These are phyloP conservation scores for Tenebrio molitor DNA, from an alignment of 1,140 invertebrate species.

Conservation along the genomic window DNA sequence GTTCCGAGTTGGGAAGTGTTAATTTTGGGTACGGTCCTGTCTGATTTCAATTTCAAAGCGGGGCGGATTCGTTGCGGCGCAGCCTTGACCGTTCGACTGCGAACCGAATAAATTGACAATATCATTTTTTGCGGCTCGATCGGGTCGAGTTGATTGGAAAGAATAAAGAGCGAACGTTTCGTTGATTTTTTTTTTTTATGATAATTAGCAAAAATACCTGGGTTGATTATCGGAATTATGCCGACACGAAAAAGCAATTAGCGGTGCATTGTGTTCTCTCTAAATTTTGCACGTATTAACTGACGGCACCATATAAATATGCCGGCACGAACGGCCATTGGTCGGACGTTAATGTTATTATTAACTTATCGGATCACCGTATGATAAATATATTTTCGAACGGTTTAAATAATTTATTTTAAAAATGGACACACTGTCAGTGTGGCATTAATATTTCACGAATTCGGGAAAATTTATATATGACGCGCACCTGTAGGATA, in stretches of 20 bases:
- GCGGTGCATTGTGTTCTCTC: conserved; percentile 4
- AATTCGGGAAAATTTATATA: conserved; percentile 16
- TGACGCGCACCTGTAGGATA: conserved; percentile 6
- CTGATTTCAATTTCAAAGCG: conserved; percentile 32
- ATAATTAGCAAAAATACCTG: conserved; percentile 19
- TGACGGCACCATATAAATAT: conserved; percentile 33
- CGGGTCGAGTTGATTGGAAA: neutral
- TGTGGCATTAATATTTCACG: conserved; percentile 19
- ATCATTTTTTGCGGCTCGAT: neutral
- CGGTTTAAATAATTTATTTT: conserved; percentile 23
- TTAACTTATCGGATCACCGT: conserved; percentile 8
- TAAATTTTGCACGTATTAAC: conserved; percentile 35
- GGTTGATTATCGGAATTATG: conserved; percentile 28
- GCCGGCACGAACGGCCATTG: conserved; percentile 10
- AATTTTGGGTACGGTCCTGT: conserved; percentile 28
- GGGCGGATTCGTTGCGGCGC: conserved; percentile 3
- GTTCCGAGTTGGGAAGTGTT: conserved; percentile 10
- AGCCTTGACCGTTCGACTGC: neutral
- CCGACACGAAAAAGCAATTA: conserved; percentile 39
- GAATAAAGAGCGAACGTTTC: neutral
- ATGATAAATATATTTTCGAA: conserved; percentile 11
- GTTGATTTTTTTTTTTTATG: conserved; percentile 29
- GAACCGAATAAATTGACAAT: conserved; percentile 26
- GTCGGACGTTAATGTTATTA: neutral
- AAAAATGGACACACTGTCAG: conserved; percentile 22